These are phyloP conservation scores for Dendrocincla fuliginosa DNA, from an alignment of 2,797 vertebrate genomes.

Conservation along the genomic window DNA sequence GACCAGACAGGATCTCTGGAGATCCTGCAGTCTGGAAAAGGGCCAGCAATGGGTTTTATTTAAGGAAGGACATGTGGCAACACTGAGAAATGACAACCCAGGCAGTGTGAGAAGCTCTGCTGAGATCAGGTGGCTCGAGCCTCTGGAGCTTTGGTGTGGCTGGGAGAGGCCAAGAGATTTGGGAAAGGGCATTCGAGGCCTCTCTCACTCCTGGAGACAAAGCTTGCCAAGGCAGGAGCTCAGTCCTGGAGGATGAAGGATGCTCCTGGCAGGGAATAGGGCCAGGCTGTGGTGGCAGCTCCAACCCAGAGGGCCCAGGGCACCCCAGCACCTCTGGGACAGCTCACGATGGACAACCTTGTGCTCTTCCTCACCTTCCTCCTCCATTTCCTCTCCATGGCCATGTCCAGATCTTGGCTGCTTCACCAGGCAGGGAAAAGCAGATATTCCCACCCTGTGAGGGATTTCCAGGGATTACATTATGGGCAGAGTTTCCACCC, in stretches of 20 bases:
- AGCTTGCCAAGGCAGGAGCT: background rate
- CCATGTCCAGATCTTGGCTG: background rate
- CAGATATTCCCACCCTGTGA: background rate
- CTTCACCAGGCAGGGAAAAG: background rate
- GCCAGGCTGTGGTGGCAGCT: background rate
- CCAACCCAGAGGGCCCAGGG: rapidly evolving
- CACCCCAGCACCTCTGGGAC: background rate
- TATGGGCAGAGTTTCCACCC: background rate
- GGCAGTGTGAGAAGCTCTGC: background rate
- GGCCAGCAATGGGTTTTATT: background rate
- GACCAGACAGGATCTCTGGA: background rate
- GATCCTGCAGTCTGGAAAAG: background rate
- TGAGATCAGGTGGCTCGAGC: rapidly evolving
- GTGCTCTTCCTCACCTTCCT: background rate
- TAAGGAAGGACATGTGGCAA: background rate
- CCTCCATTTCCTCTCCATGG: background rate
- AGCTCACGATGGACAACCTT: rapidly evolving
- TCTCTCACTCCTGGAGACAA: background rate
- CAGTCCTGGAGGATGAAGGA: background rate
- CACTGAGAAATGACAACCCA: background rate
- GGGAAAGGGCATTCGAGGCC: background rate
- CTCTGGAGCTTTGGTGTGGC: rapidly evolving
- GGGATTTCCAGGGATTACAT: background rate
- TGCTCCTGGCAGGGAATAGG: rapidly evolving
- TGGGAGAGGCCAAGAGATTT: background rate